Conservation (phyloP, 2,797 vertebrate species). For the Lepilemur septentrionalis region DNA sequence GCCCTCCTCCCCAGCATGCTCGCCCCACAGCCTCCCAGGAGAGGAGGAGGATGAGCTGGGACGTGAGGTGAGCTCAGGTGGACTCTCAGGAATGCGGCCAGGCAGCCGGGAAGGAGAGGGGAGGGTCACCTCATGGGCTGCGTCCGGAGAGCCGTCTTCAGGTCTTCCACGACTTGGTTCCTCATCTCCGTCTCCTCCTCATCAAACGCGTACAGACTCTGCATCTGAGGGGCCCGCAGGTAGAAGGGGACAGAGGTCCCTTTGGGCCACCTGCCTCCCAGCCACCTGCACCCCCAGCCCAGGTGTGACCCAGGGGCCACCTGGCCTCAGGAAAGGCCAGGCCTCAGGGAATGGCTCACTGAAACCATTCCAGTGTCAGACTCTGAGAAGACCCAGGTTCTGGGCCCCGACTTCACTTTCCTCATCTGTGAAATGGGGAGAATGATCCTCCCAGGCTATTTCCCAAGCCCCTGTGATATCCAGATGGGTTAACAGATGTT, state of each 20-base stretch:
- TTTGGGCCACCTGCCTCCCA: background rate
- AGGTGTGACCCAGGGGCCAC: background rate
- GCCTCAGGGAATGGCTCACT: background rate
- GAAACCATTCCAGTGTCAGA: background rate
- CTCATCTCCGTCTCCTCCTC: constrained; percentile 98
- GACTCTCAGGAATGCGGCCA: background rate
- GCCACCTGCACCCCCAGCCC: background rate
- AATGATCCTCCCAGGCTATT: background rate
- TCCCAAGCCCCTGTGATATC: background rate
- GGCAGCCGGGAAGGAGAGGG: background rate
- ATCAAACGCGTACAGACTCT: constrained; percentile 95
- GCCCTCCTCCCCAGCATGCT: too few relatives aligned
- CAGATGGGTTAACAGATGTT: background rate
- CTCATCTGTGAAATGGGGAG: background rate
- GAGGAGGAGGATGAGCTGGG: background rate
- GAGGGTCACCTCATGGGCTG: constrained; percentile 95
- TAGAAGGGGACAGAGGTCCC: background rate
- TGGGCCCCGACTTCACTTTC: background rate
- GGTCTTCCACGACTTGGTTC: constrained; percentile 97
- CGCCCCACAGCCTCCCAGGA: background rate
- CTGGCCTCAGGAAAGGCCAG: accelerated
- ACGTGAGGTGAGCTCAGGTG: background rate
- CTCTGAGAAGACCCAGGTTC: background rate
- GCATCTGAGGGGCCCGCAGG: constrained; percentile 89
- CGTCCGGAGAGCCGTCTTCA: constrained; percentile 97